Evolutionary conservation across 1,140 invertebrate species (phyloP).

Genomic region (Bombyx mandarina): DNA sequence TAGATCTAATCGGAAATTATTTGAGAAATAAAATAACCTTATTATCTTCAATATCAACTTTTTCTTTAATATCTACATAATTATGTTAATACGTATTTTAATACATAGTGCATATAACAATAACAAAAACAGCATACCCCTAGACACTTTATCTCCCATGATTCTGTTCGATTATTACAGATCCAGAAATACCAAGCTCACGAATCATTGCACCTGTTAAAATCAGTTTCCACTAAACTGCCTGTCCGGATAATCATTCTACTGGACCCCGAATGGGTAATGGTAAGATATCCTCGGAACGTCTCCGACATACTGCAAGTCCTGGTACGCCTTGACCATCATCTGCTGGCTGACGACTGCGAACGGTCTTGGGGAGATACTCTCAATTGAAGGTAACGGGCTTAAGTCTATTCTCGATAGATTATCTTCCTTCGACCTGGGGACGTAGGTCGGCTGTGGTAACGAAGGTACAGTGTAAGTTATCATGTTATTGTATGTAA

Average conservation of each 20-base stretch:
- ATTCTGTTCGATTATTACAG: no score
- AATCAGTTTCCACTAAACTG: no score
- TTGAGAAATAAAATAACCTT: no score
- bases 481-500: constrained; percentile 60
- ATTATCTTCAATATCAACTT: no score
- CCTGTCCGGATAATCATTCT: constrained; percentile 7
- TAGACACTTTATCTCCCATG: no score
- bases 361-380: constrained; percentile 57
- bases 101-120: no score
- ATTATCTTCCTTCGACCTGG: constrained; percentile 46
- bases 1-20: no score
- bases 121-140: no score
- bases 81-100: no score
- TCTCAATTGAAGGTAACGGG: constrained; percentile 59
- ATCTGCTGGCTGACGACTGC: constrained; percentile 66
- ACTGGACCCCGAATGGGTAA: constrained; percentile 59
- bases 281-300: constrained; percentile 58
- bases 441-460: constrained; percentile 46
- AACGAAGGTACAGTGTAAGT: constrained; percentile 55
- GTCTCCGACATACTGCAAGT: constrained; percentile 57
- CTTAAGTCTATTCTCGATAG: constrained; percentile 44
- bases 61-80: no score
- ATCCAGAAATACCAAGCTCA: no score
- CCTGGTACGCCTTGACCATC: constrained; percentile 68
- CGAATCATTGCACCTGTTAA: no score